These are phyloP conservation scores for Acropora yongei DNA, from an alignment of 64 coral and sea anemone genomes.

Conservation along the genomic window DNA sequence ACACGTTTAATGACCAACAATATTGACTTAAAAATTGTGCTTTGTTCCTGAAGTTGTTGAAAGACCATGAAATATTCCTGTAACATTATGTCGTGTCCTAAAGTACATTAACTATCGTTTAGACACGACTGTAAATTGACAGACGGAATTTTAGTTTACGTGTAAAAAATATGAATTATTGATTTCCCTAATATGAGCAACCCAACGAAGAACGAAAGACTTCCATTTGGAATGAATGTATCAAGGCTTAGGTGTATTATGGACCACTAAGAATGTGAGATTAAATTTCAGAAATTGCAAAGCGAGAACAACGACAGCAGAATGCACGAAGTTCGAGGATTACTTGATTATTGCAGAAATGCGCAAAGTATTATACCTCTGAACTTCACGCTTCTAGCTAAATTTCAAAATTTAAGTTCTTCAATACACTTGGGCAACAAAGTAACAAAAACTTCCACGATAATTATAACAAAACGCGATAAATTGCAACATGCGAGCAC, in stretches of 20 bases:
- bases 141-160: background rate
- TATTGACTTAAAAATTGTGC: background rate
- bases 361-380: background rate
- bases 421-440: background rate
- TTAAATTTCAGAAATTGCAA: background rate
- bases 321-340: background rate
- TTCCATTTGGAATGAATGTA: background rate
- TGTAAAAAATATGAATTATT: conserved; percentile 1
- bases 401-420: background rate
- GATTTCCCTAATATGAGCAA: background rate
- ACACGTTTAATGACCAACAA: background rate
- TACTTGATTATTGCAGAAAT: background rate
- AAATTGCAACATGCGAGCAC: background rate
- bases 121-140: background rate
- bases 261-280: no score
- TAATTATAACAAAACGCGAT: background rate
- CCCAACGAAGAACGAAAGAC: background rate
- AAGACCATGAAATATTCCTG: background rate
- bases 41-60: background rate
- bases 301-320: background rate
- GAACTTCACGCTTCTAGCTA: background rate
- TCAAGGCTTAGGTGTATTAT: background rate
- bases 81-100: background rate
- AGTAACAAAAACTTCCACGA: background rate
- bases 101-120: no score